Conservation (phyloP, 2,888 invertebrate genomes). For the Campoplex nolae region DNA sequence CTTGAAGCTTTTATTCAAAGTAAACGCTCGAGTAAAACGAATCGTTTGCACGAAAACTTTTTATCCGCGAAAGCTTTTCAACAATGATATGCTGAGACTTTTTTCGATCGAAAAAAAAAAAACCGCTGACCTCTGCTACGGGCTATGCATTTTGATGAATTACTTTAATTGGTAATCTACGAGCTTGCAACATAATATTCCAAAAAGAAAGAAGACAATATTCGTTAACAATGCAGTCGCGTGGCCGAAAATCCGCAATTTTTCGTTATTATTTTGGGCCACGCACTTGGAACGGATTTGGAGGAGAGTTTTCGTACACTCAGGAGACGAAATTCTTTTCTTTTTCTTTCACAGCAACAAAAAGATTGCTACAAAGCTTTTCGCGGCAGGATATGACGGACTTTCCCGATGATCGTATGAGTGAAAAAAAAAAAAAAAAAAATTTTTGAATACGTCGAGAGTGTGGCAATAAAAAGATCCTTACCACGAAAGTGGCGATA, state of each 20-base stretch:
- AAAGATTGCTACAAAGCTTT: background rate
- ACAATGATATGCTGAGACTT: background rate
- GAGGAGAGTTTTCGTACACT: background rate
- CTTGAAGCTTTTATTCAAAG: too few species aligned
- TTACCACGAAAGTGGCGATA: background rate
- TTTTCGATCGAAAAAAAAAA: background rate
- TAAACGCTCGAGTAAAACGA: background rate
- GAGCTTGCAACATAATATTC: background rate
- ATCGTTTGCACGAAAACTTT: background rate
- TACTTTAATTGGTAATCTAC: background rate
- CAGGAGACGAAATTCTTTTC: background rate
- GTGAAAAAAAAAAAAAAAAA: background rate
- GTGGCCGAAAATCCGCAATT: background rate
- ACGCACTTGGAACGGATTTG: too few species aligned
- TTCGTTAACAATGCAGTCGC: background rate
- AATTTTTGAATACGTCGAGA: background rate
- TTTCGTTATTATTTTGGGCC: background rate
- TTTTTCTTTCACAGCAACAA: background rate
- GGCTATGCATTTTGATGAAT: background rate
- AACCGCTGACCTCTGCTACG: background rate
- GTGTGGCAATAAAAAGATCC: slow-evolving; percentile 13
- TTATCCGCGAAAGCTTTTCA: background rate
- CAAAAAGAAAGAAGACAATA: background rate
- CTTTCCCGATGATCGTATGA: background rate
- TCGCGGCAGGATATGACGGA: background rate